A percentile compares a stretch with the other conserved stretches of the same genome.
These are phyloP conservation scores for Exephanes ischioxanthus DNA, from an alignment of 2,888 invertebrate species.

Conservation along the genomic window DNA sequence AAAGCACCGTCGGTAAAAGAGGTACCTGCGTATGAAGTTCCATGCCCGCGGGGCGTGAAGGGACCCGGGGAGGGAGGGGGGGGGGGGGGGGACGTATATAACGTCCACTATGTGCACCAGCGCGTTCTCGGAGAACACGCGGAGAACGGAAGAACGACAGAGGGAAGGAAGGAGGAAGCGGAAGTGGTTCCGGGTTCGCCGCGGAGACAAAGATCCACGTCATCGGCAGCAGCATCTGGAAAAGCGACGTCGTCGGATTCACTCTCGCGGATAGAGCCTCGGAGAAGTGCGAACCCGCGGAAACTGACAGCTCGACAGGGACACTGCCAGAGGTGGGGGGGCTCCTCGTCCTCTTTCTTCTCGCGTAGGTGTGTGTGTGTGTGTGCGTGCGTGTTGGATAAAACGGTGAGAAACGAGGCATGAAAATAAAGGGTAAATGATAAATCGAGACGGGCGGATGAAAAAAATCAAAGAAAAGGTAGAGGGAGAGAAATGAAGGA, in stretches of 20 bases:
- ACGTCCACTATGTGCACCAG: not conserved
- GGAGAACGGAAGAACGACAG: not conserved
- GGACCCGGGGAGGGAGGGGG: not conserved
- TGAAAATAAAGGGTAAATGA: not conserved
- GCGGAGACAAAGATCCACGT: conserved; percentile 82
- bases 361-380: not conserved
- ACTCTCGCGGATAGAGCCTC: conserved; percentile 61
- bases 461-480: not conserved
- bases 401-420: conserved; percentile 59
- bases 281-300: conserved; percentile 70
- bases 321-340: conserved; percentile 29
- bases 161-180: not conserved
- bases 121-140: not conserved
- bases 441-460: not conserved
- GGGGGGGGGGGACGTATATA: not conserved
- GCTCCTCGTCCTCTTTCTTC: conserved; percentile 48
- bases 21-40: too few species aligned
- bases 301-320: conserved; percentile 72
- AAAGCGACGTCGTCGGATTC: conserved; percentile 48
- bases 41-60: too few species aligned
- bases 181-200: conserved; percentile 36
- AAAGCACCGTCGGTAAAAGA: too few species aligned
- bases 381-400: not conserved
- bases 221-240: conserved; percentile 79
- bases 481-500: not conserved